These are phyloP conservation scores for Meloe dianella DNA, from an alignment of 2,888 invertebrate genomes.

Conservation along the genomic window DNA sequence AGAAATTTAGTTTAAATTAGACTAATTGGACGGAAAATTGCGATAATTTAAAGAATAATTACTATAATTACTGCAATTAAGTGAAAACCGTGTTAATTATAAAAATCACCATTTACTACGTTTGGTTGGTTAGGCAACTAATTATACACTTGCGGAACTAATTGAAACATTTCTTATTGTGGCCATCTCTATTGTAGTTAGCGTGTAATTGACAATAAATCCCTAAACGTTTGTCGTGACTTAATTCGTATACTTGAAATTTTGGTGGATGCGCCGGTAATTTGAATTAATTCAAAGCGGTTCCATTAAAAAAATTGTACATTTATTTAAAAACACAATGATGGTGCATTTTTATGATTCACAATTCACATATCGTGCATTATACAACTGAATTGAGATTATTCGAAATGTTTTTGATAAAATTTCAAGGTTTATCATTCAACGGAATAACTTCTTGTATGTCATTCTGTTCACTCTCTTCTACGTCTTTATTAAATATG, in stretches of 20 bases:
- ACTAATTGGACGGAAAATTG: no score
- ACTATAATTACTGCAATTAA: no score
- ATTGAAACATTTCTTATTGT: not conserved
- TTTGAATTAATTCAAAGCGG: not conserved
- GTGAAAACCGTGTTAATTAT: no score
- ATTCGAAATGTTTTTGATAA: not conserved
- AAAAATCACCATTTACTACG: no score
- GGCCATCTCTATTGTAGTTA: not conserved
- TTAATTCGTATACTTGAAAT: not conserved
- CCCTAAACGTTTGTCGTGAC: not conserved
- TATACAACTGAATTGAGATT: not conserved
- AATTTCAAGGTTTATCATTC: slow-evolving; percentile 47
- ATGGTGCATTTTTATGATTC: not conserved
- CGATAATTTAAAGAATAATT: no score
- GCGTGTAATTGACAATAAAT: not conserved
- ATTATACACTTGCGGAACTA: not conserved
- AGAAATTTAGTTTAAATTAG: no score
- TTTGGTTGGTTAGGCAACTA: not conserved
- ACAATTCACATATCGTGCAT: not conserved
- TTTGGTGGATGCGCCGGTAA: not conserved
- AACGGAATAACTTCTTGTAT: slow-evolving; percentile 51
- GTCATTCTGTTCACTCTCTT: slow-evolving; percentile 37
- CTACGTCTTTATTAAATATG: slow-evolving; percentile 49
- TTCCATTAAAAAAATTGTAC: not conserved
- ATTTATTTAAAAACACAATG: not conserved